Conservation (phyloP, 2,888 invertebrate genomes). For the Cephus spinipes region DNA sequence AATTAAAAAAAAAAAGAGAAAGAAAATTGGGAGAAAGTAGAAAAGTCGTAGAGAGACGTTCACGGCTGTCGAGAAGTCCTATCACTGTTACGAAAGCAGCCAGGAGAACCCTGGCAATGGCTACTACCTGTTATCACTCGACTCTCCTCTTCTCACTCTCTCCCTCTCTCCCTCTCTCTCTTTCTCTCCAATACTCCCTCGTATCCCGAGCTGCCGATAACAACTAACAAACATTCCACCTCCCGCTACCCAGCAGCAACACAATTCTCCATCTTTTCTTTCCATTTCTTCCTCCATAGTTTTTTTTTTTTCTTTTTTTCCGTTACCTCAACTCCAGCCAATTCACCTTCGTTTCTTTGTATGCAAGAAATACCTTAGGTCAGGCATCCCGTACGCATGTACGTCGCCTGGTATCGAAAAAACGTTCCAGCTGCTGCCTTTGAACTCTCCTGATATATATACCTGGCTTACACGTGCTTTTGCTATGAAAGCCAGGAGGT, state of each 20-base stretch:
- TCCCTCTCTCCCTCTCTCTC: slow-evolving; percentile 20
- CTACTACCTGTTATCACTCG: slow-evolving; percentile 54
- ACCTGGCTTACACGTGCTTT: neutral
- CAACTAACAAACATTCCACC: slow-evolving; percentile 39
- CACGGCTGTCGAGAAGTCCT: slow-evolving; percentile 45
- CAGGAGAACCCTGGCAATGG: slow-evolving; percentile 41
- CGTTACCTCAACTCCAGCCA: neutral
- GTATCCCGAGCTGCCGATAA: slow-evolving; percentile 31
- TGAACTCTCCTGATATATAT: neutral
- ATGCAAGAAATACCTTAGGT: neutral
- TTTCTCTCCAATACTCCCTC: slow-evolving; percentile 19
- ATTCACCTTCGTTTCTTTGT: neutral
- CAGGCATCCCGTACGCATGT: neutral
- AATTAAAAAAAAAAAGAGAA: neutral
- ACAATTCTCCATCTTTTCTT: slow-evolving; percentile 21
- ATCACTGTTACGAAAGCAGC: slow-evolving; percentile 53
- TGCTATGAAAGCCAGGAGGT: neutral
- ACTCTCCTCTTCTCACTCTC: slow-evolving; percentile 5
- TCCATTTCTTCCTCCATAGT: slow-evolving; percentile 3
- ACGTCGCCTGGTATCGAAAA: neutral
- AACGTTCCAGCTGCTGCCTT: neutral
- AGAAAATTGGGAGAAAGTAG: neutral
- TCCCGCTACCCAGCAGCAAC: neutral
- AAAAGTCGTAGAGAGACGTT: slow-evolving; percentile 40
- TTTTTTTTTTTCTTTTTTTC: neutral